Evolutionary conservation across 2,888 invertebrate species (phyloP), one percentile per base, ranked within the genome.

Genomic region (Scaptomyza polygonia): DNA sequence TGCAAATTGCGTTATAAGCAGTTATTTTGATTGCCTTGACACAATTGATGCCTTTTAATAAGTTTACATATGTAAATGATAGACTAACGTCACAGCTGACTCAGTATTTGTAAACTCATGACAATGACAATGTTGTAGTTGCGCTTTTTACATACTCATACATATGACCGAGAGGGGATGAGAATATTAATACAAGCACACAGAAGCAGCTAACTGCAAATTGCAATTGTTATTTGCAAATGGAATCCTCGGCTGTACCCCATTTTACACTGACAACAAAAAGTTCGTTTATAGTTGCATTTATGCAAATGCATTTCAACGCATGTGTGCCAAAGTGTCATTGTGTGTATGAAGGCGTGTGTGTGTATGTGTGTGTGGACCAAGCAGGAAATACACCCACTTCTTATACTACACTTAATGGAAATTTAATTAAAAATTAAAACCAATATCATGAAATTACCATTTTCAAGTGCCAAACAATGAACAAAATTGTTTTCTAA

Each of bases 261-360:
- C 40, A 61, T 56, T 75, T 65, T 40, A 43, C 42, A 58, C 27
- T 44, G 43, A 39, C 45, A 40, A 8, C 48, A 49, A 59, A 70
- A 49, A 67, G 59, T 61, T 30, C 43, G 34, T 18, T 62, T 14
- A 54, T 53, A 70, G 44, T 58, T 71, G 75, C 63, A 67, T 61
- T 63, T 85, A 81, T 82, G 72, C 68, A 79, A 85, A 85, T 81
- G 45, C 48, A 55, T 83, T 66, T 1, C 14, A 36, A 36, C 54
- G 25, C 57, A 34, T 52, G 25, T 49, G 16, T 67, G 27, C 27
- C 7, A 63, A 42, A 52, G 21, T 32, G 34, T 42, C 18, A 48
- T 18, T 44, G 18, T 34, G 27, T 11, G 6, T 9, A 18, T 9
- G 21, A 3, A 5, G 8, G 16, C n/a, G 21, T 44, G 5, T 43